phyloP scores from a whole-genome alignment of 2,797 vertebrate species.

The Chrosomus eos region DNA sequence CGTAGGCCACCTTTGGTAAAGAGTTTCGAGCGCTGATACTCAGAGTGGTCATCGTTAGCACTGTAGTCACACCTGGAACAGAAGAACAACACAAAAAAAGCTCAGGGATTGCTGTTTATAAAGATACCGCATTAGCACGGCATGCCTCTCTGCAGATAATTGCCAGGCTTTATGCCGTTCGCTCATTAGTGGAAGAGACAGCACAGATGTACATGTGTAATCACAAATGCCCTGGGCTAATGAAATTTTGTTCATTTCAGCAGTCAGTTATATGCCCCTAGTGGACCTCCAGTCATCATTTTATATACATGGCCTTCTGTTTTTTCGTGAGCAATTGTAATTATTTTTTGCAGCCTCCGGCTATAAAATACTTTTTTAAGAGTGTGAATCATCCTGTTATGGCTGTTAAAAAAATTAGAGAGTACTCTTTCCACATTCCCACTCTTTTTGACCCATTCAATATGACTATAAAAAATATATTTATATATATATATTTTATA shows the following conservation, averaged over 20 bases:
- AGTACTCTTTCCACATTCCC: background rate
- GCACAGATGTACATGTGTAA: constrained; percentile 18
- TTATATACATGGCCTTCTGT: background rate
- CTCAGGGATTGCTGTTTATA: background rate
- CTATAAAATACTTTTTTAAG: background rate
- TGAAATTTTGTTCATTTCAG: constrained; percentile 21
- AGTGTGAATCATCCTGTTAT: too few species aligned
- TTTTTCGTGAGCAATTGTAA: background rate
- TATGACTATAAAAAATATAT: background rate
- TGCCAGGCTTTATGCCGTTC: constrained; percentile 22
- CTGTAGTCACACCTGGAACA: constrained; percentile 88
- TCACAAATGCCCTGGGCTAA: constrained; percentile 26
- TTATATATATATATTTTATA: too few species aligned
- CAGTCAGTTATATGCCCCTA: constrained; percentile 9
- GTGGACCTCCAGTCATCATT: constrained; percentile 12
- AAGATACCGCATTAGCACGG: constrained; percentile 12
- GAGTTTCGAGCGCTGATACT: constrained; percentile 95
- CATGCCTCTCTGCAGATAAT: constrained; percentile 18
- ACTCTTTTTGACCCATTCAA: background rate
- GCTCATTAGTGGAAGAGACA: constrained; percentile 11
- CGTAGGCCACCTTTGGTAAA: constrained; percentile 93
- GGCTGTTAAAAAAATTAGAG: background rate
- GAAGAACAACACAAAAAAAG: background rate
- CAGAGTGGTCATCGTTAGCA: constrained; percentile 94
- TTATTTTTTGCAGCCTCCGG: background rate